These are phyloP conservation scores for Apoderus coryli DNA, from an alignment of 2,888 invertebrate species.

Conservation along the genomic window DNA sequence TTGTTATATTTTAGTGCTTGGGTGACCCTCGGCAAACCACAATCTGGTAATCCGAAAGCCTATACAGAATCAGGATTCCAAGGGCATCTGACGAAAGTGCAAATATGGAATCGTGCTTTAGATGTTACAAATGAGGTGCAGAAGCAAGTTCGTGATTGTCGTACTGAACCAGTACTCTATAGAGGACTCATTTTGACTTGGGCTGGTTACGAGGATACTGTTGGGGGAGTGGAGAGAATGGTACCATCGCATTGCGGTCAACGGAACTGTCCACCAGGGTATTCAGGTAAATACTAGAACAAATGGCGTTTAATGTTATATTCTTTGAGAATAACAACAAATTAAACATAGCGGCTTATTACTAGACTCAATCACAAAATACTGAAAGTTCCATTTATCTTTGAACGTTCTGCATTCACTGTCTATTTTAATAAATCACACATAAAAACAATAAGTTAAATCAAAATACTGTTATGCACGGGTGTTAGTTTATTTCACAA, in stretches of 20 bases:
- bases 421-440: too few species aligned
- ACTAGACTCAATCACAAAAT: too few species aligned
- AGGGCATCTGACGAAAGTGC: constrained; percentile 86
- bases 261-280: constrained; percentile 65
- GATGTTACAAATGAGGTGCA: constrained; percentile 88
- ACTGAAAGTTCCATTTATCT: too few species aligned
- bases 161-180: constrained; percentile 82
- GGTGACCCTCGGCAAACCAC: constrained; percentile 83
- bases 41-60: constrained; percentile 62
- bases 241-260: constrained; percentile 89
- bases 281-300: too few species aligned
- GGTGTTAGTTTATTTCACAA: too few species aligned
- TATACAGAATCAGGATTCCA: constrained; percentile 89
- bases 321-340: too few species aligned
- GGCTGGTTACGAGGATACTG: constrained; percentile 82
- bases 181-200: constrained; percentile 76
- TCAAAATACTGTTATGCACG: too few species aligned
- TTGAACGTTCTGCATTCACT: too few species aligned
- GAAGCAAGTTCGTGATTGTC: constrained; percentile 84
- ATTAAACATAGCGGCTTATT: too few species aligned
- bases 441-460: too few species aligned
- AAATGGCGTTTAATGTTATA: too few species aligned
- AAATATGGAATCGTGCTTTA: constrained; percentile 84
- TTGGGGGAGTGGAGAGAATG: constrained; percentile 79
- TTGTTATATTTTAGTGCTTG: constrained; percentile 52